A percentile compares a stretch with the other conserved stretches of the same genome.
phyloP scores from a whole-genome alignment of 2,797 vertebrate genomes.

The Bufotes viridis region DNA sequence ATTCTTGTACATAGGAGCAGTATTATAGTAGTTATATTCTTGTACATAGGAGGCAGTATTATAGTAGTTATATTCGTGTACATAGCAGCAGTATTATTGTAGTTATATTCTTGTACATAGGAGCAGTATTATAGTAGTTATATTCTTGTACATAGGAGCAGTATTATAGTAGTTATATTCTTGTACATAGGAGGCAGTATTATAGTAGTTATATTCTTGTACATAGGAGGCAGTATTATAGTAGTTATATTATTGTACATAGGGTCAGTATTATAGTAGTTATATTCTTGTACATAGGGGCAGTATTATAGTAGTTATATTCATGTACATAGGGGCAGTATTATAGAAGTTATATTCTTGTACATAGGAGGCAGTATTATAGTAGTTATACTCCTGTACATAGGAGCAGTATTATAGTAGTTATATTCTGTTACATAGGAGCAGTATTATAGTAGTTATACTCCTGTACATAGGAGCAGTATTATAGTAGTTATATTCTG shows the following conservation, averaged over 20 bases:
- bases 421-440: background rate
- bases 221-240: background rate
- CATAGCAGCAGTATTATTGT: background rate
- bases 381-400: background rate
- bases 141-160: background rate
- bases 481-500: background rate
- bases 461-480: background rate
- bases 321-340: background rate
- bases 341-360: background rate
- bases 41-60: background rate
- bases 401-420: constrained; percentile 4
- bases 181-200: background rate
- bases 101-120: background rate
- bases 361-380: background rate
- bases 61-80: background rate
- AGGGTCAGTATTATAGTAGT: background rate
- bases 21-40: constrained; percentile 1
- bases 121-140: background rate
- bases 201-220: constrained; percentile 8
- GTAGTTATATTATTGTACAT: constrained; percentile 1
- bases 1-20: too few species aligned
- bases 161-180: constrained; percentile 4
- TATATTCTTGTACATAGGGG: background rate
- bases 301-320: background rate
- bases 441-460: constrained; percentile 6